Conservation (phyloP, 2,113 vertebrate genomes). For the Pantherophis guttatus region DNA sequence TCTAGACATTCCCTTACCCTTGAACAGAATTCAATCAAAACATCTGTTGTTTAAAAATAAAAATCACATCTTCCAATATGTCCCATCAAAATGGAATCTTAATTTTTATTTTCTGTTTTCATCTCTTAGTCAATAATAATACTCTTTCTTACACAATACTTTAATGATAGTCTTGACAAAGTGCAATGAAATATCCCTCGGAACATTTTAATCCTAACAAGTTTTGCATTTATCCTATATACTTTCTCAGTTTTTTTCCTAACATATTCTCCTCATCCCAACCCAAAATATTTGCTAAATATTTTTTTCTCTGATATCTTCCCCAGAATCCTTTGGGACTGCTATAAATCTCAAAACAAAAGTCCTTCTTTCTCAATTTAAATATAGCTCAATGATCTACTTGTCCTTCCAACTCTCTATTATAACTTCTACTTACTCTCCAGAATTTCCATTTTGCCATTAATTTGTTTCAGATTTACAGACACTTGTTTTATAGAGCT, state of each 20-base stretch:
- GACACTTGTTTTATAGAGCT: neutral
- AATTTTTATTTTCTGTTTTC: too few relatives aligned
- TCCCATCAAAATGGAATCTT: too few relatives aligned
- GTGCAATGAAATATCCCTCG: too few relatives aligned
- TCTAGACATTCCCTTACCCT: too few relatives aligned
- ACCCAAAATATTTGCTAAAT: neutral
- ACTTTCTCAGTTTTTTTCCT: neutral
- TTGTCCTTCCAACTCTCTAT: neutral
- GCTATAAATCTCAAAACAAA: neutral
- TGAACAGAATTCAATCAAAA: too few relatives aligned
- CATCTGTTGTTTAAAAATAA: too few relatives aligned
- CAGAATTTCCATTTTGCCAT: neutral
- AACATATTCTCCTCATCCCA: neutral
- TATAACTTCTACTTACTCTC: neutral
- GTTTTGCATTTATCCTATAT: neutral
- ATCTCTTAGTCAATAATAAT: too few relatives aligned
- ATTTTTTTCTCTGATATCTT: neutral
- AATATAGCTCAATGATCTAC: neutral
- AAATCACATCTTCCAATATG: too few relatives aligned
- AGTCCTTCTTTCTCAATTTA: neutral
- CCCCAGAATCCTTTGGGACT: neutral
- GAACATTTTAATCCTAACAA: too few relatives aligned
- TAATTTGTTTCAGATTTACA: neutral
- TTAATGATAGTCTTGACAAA: too few relatives aligned
- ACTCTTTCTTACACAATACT: too few relatives aligned